Evolutionary conservation across 2,888 invertebrate species (phyloP).

Genomic region (Coremacera marginata): DNA sequence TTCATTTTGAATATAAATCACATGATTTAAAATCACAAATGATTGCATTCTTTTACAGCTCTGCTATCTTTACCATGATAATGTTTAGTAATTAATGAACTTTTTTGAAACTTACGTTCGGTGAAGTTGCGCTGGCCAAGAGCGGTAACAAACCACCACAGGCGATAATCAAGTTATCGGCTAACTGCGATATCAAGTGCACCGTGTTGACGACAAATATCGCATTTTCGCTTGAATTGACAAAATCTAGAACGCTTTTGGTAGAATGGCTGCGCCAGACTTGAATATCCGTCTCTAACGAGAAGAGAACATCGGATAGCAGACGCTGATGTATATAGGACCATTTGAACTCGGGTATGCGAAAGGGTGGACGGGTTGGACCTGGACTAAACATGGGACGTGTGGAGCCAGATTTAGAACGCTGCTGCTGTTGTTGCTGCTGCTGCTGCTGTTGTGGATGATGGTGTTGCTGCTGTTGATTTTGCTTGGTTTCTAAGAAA

Average conservation of each 20-base stretch:
- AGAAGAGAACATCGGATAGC: constrained; percentile 94
- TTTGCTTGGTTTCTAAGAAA: not conserved
- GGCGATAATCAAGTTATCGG: constrained; percentile 98
- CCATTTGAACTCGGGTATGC: constrained; percentile 99
- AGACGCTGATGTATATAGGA: constrained; percentile 98
- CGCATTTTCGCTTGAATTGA: constrained; percentile 97
- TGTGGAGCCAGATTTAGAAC: constrained; percentile 75
- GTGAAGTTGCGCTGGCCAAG: constrained; percentile 97
- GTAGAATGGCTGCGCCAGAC: constrained; percentile 93
- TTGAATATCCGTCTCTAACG: constrained; percentile 97
- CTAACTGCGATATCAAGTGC: constrained; percentile 97
- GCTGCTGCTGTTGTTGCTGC: constrained; percentile 53
- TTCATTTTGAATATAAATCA: too few relatives aligned
- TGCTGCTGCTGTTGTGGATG: constrained; percentile 42
- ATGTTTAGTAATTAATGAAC: not conserved
- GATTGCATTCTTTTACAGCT: too few relatives aligned
- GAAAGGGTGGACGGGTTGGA: constrained; percentile 93
- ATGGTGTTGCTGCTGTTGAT: constrained; percentile 10
- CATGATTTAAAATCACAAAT: too few relatives aligned
- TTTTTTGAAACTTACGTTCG: constrained; percentile 82
- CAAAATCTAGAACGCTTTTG: constrained; percentile 97
- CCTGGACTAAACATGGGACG: constrained; percentile 95
- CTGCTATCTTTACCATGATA: too few relatives aligned
- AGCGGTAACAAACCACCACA: constrained; percentile 97
- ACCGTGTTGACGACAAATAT: constrained; percentile 99